Evolutionary conservation across 1,140 invertebrate species (phyloP).

Genomic region (Panagrolaimus sp.): DNA sequence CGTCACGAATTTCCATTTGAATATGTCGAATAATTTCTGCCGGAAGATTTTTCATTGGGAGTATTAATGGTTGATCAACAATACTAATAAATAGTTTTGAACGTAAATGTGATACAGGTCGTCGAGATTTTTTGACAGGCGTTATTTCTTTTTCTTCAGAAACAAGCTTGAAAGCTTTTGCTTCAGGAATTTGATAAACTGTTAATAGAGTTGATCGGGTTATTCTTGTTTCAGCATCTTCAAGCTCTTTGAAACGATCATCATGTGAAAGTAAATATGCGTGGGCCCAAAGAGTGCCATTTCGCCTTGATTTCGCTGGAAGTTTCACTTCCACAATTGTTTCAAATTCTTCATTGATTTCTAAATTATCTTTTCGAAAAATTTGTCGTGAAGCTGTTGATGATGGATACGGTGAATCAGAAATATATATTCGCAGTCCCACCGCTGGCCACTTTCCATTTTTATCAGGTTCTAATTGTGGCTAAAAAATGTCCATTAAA

Average conservation of each 20-base stretch:
- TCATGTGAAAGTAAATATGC: slow-evolving; percentile 16
- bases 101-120: slow-evolving; percentile 24
- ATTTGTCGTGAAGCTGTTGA: background rate
- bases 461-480: slow-evolving; percentile 20
- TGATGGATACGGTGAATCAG: background rate
- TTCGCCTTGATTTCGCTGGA: background rate
- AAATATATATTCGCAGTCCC: slow-evolving; percentile 35
- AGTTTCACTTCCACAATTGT: slow-evolving; percentile 19
- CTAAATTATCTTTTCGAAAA: slow-evolving; percentile 17
- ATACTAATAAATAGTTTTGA: slow-evolving; percentile 2
- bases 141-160: background rate
- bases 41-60: background rate
- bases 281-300: slow-evolving; percentile 20
- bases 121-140: slow-evolving; percentile 1
- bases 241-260: slow-evolving; percentile 18
- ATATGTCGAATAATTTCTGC: slow-evolving; percentile 14
- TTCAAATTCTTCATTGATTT: slow-evolving; percentile 21
- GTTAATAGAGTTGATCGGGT: slow-evolving; percentile 22
- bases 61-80: background rate
- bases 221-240: slow-evolving; percentile 29
- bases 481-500: slow-evolving; percentile 25
- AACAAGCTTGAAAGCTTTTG: slow-evolving; percentile 40
- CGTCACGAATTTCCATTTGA: slow-evolving; percentile 7
- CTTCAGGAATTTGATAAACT: slow-evolving; percentile 33
- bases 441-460: slow-evolving; percentile 29